Evolutionary conservation across 2,888 invertebrate genomes (phyloP), one percentile per base, ranked within the genome.

Genomic region (Habroteleia sp.): DNA sequence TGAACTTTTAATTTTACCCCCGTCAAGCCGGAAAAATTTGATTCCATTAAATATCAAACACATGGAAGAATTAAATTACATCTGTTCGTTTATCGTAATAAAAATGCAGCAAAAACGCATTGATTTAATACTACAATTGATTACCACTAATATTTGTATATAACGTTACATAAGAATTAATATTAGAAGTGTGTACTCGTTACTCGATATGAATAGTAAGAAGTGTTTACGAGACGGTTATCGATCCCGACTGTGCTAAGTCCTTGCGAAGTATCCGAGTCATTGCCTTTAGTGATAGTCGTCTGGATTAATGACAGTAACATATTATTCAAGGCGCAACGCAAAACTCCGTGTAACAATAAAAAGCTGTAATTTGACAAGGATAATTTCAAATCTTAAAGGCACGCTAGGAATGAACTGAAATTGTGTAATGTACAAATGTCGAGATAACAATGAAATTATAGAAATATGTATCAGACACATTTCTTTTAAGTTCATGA

Each of bases 221-320:
- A 65, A 73, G 65, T 66, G 58, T 52, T 74, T 54, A 41, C 42
- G 54, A 58, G 60, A 66, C 66, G 60, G 74, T 74, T 74, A 74
- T 62, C 68, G 66, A 74, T 74, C 74, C 68, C 68, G 68, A 74
- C 73, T 46, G 65, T 73, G 58, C 66, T 48, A 50, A 74, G 74
- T 68, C 74, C 74, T 74, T 74, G 74, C 25, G 41, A 62, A 37
- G 60, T 74, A 74, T 68, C 46, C 65, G 54, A 74, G 73, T 74
- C 74, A 68, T 74, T 74, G 74, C 74, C 74, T 74, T 74, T 42
- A 50, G 74, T 62, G 54, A 60, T 62, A 74, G 74, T 74, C 62
- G 68, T 54, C 62, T 48, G 56, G 46, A 74, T 74, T 62, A 74
- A 68, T 52, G 62, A 66, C 66, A 62, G 66, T 54, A 73, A 73